Base-by-base conservation (phyloP, 2,113 vertebrate species). In the Cacatua alba region DNA sequence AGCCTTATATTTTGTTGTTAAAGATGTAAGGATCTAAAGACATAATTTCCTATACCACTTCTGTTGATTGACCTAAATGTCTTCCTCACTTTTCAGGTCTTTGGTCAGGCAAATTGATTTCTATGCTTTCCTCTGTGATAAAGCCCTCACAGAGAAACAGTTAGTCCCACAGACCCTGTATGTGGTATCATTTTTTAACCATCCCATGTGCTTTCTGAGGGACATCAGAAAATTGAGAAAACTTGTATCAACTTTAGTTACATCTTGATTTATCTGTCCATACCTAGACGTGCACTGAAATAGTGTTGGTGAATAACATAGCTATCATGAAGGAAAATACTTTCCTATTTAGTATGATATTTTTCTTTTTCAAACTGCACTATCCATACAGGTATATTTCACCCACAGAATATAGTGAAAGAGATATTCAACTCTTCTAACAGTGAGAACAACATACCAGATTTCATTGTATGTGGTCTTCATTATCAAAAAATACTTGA, bases 51-150 rank as follows among this genome's bases (percentile, higher is more conserved):
- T 69, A 41, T 67, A 14, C 13, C n/a, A 49, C 31, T 95, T 90
- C 63, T 70, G 62, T 37, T 88, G 93, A 91, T 49, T 96, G 94
- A 97, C 75, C 88, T 92, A 95, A 90, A 95, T 86, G 92, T 59
- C 70, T 63, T 96, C 62, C 88, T 92, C 57, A 70, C 35, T 95
- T 93, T 90, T 79, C 67, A 72, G 85, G 48, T 92, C 62, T 96
- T 96, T 84, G 75, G 80, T 94, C 89, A 95, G 82, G 29, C 70
- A 88, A 97, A 96, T 97, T 97, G 83, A 96, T 97, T 97, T 95
- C 82, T 87, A 53, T 96, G 63, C 82, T 87, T 86, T 93, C 37
- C 49, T 96, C 79, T 94, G 57, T 75, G 80, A 93, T 95, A 90
- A 95, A 85, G 17, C 44, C 64, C 88, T 91, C 69, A 46, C 33